Evolutionary conservation across 2,113 vertebrate genomes (phyloP).

Genomic region (Hipposideros armiger): DNA sequence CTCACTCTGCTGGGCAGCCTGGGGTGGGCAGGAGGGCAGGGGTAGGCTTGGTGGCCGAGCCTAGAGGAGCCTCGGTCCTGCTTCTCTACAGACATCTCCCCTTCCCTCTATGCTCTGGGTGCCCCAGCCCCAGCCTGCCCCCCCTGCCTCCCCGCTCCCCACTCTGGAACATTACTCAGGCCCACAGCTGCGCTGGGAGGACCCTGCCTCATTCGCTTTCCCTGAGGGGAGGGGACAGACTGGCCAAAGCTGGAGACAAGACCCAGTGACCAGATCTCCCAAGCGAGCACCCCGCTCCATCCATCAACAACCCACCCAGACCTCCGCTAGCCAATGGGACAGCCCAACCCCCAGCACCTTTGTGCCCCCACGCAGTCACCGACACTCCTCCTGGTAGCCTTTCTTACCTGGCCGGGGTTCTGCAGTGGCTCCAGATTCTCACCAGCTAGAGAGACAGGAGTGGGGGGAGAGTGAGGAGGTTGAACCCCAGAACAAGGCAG

Average conservation of each 20-base stretch:
- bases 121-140: background rate
- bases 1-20: background rate
- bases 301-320: fast-evolving
- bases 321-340: background rate
- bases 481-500: background rate
- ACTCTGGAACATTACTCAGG: background rate
- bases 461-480: background rate
- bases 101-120: fast-evolving
- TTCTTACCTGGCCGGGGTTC: slow-evolving; percentile 55
- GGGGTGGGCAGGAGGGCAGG: background rate
- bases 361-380: fast-evolving
- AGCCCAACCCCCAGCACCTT: background rate
- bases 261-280: background rate
- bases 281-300: fast-evolving
- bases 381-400: fast-evolving
- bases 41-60: too few relatives aligned
- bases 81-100: background rate
- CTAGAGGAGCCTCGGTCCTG: background rate
- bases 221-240: background rate
- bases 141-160: fast-evolving
- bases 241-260: background rate
- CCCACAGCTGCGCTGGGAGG: background rate
- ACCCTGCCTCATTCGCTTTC: background rate
- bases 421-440: background rate
- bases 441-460: background rate